Evolutionary conservation across 2,113 vertebrate species (phyloP), one percentile per base, ranked within the genome.

Genomic region (Gallinago media): DNA sequence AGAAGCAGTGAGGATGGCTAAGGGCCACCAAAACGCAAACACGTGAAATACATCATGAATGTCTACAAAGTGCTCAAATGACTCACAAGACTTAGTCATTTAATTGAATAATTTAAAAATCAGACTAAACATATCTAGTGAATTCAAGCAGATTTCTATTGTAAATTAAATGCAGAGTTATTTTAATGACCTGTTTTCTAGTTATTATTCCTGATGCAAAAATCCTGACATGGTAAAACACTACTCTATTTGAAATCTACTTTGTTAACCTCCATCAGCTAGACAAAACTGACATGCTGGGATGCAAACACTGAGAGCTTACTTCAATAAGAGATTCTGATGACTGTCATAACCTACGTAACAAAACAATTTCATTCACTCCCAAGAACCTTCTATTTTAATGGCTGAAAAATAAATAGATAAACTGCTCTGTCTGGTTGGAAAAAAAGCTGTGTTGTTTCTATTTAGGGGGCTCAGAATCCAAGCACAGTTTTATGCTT

Each of bases 391-490:
- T 93, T 91, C 87, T 92, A 62, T 88, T 94, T 92, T 96, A 94
- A 95, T 83, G 91, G 79, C 77, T 95, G 54, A 88, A 96, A 49
- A 94, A 94, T 91, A 95, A 97, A 95, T 20, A 95, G 86, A 89
- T 84, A 83, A 94, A 96, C 86, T 89, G 52, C 70, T 92, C 92
- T 73, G 27, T 29, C 73, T 85, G 22, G 31, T 38, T 94, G 49
- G 44, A 87, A 81, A 80, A 80, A 90, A 38, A 84, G 31, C n/a
- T 10, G 23, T 46, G 16, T 26, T 83, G 23, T 59, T 92, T 87
- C 61, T 82, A 7, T 90, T 18, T 68, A 54, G 31, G 61, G 38
- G 59, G 65, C 68, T 92, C 49, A 80, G 82, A 50, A 94, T 92
- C 50, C 79, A 84, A 91, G 82, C 32, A 77, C 36, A 66, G 46